Evolutionary conservation across 1,140 invertebrate genomes (phyloP).

Genomic region (Cyclargus thomasi): DNA sequence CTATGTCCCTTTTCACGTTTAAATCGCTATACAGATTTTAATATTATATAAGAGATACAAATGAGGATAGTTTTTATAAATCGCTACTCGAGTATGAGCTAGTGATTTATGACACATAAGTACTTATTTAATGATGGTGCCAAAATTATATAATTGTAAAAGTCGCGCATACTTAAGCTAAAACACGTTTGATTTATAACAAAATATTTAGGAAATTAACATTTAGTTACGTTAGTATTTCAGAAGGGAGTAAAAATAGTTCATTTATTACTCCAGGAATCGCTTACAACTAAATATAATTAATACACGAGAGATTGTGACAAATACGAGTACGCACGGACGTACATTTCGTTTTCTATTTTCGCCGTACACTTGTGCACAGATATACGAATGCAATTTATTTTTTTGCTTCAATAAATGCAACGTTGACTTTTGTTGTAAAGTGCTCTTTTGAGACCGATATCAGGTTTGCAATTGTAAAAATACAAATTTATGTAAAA

Average conservation of each 20-base stretch:
- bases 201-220: not conserved
- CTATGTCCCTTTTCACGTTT: too few species aligned
- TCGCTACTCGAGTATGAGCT: not conserved
- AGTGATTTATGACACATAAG: too few species aligned
- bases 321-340: not conserved
- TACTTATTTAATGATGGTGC: not conserved
- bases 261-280: not conserved
- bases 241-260: not conserved
- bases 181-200: not conserved
- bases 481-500: too few species aligned
- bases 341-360: conserved; percentile 7
- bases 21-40: too few species aligned
- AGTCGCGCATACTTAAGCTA: not conserved
- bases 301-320: conserved; percentile 8
- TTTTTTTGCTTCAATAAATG: not conserved
- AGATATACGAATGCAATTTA: not conserved
- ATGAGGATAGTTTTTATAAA: too few species aligned
- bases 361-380: not conserved
- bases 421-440: too few species aligned
- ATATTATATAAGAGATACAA: too few species aligned
- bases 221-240: not conserved
- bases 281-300: not conserved
- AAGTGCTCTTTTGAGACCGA: too few species aligned
- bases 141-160: not conserved
- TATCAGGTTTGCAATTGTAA: too few species aligned